Evolutionary conservation across 2,888 invertebrate species (phyloP).

Genomic region (Blastobasis adustella): DNA sequence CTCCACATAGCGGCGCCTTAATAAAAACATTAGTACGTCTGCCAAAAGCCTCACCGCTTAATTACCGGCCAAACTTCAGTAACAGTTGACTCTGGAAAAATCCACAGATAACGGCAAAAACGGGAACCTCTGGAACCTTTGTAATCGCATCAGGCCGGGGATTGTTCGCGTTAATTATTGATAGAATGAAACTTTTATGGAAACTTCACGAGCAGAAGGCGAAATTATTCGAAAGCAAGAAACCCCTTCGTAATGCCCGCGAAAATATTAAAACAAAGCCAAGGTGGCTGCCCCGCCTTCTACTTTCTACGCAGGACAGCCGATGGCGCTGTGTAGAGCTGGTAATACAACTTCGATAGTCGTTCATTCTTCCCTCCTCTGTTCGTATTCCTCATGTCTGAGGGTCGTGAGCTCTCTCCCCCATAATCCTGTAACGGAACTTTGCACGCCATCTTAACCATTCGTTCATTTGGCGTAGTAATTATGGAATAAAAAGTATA

Average conservation of each 20-base stretch:
- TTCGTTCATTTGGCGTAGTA: not conserved
- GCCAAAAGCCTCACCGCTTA: constrained; percentile 23
- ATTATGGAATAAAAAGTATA: too few species aligned
- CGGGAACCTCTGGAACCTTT: constrained; percentile 60
- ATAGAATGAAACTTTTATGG: constrained; percentile 75
- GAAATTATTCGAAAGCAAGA: constrained; percentile 73
- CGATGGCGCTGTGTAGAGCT: constrained; percentile 36
- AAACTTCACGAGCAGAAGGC: constrained; percentile 74
- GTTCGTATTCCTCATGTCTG: too few species aligned
- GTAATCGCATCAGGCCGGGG: constrained; percentile 68
- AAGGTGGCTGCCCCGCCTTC: constrained; percentile 63
- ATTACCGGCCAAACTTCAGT: constrained; percentile 39
- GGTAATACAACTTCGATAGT: constrained; percentile 17
- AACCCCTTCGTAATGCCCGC: constrained; percentile 74
- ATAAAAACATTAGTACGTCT: too few species aligned
- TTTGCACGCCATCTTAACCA: not conserved
- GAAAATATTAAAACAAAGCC: constrained; percentile 76
- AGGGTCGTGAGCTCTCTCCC: not conserved
- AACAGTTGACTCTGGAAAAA: constrained; percentile 20
- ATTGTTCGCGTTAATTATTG: constrained; percentile 73
- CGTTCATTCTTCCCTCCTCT: too few species aligned
- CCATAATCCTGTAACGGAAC: not conserved
- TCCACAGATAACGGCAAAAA: constrained; percentile 53
- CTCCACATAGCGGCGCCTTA: too few species aligned
- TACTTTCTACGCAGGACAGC: constrained; percentile 45